phyloP scores from a whole-genome alignment of 1,140 invertebrate species.

The Drosophila lowei region DNA sequence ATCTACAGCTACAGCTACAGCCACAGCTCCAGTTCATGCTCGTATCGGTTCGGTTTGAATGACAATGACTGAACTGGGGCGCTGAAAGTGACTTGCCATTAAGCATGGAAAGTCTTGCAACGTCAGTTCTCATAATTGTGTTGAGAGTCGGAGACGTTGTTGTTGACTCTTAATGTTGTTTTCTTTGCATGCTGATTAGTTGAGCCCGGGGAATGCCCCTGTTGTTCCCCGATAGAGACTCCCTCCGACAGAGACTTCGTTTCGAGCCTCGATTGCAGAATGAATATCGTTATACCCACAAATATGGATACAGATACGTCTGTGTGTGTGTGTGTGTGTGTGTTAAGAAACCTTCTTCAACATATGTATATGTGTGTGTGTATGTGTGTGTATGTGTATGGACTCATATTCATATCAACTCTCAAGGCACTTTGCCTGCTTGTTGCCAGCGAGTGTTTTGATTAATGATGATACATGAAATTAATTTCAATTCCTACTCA shows the following conservation, averaged over 20 bases:
- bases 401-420: slow-evolving; percentile 47
- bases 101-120: slow-evolving; percentile 79
- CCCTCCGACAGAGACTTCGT: slow-evolving; percentile 26
- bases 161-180: slow-evolving; percentile 82
- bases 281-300: slow-evolving; percentile 72
- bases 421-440: slow-evolving; percentile 51
- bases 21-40: slow-evolving; percentile 33
- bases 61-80: slow-evolving; percentile 75
- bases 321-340: no score
- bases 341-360: neutral
- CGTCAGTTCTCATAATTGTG: slow-evolving; percentile 81
- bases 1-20: neutral
- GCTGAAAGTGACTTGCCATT: slow-evolving; percentile 80
- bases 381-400: slow-evolving; percentile 35
- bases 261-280: slow-evolving; percentile 52
- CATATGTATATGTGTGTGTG: neutral
- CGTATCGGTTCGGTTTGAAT: slow-evolving; percentile 29
- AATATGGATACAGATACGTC: slow-evolving; percentile 13
- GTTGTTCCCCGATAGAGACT: neutral
- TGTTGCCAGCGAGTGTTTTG: slow-evolving; percentile 68
- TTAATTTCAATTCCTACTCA: slow-evolving; percentile 78
- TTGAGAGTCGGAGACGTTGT: slow-evolving; percentile 75
- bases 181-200: slow-evolving; percentile 82
- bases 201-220: slow-evolving; percentile 70
- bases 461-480: slow-evolving; percentile 82